Evolutionary conservation across 2,888 invertebrate genomes (phyloP).

Genomic region (Cephus pygmeus): DNA sequence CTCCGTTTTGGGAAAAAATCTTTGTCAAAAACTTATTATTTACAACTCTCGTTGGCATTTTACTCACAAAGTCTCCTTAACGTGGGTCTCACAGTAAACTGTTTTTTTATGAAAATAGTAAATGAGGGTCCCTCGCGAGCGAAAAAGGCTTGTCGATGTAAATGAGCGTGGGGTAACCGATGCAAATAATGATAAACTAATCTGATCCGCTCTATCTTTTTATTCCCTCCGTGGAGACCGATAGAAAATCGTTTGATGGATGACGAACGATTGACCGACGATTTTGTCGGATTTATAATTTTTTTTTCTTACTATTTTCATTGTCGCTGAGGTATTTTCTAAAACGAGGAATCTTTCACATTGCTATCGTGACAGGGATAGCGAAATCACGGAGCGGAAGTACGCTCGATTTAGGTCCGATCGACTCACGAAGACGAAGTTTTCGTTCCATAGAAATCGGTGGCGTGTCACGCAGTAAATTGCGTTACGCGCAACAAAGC

Average conservation of each 20-base stretch:
- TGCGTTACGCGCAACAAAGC: constrained; percentile 18
- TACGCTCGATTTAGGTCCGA: constrained; percentile 24
- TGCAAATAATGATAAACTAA: constrained; percentile 9
- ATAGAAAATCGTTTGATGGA: constrained; percentile 14
- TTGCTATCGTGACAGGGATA: neutral
- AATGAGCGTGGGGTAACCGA: neutral
- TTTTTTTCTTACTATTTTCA: neutral
- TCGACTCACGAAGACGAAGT: constrained; percentile 22
- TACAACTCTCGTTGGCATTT: no score
- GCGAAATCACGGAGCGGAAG: constrained; percentile 16
- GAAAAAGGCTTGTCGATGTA: neutral
- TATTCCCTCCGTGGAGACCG: neutral
- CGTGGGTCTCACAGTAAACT: neutral
- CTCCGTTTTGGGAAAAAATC: no score
- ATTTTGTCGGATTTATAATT: neutral
- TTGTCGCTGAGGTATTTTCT: neutral
- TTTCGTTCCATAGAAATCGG: constrained; percentile 18
- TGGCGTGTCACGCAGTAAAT: constrained; percentile 18
- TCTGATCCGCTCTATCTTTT: neutral
- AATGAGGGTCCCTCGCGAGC: neutral
- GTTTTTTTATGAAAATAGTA: neutral
- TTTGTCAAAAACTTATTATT: no score
- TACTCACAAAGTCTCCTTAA: neutral
- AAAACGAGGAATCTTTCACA: neutral
- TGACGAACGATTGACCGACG: constrained; percentile 10